These are phyloP conservation scores for Channallabes apus DNA, from an alignment of 2,797 vertebrate species.

Conservation along the genomic window DNA sequence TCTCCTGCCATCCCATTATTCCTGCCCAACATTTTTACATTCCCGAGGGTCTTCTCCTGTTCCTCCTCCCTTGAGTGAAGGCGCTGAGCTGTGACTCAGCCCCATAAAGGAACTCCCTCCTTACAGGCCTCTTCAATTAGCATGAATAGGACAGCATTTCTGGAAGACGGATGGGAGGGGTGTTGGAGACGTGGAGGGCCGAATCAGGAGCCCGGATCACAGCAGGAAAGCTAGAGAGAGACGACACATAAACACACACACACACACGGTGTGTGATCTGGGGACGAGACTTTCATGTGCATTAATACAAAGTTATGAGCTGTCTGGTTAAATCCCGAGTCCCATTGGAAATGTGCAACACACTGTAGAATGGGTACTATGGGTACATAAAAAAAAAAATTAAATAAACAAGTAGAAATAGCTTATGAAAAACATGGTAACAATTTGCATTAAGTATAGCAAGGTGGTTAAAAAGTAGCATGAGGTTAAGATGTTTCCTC, in stretches of 20 bases:
- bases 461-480: not conserved
- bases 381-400: too few species aligned
- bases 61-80: constrained; percentile 46
- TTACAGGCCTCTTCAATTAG: constrained; percentile 59
- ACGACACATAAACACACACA: constrained; percentile 14
- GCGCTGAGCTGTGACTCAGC: constrained; percentile 49
- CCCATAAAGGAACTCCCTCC: constrained; percentile 53
- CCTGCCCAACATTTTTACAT: constrained; percentile 45
- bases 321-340: not conserved
- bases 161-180: constrained; percentile 37
- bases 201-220: not conserved
- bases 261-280: not conserved
- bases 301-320: not conserved
- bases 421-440: not conserved
- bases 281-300: not conserved
- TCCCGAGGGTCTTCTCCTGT: constrained; percentile 50
- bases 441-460: not conserved
- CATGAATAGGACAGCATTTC: constrained; percentile 54
- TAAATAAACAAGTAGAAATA: not conserved
- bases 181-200: not conserved
- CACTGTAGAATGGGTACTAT: not conserved
- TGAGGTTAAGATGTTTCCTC: not conserved
- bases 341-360: not conserved
- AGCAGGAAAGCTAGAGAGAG: constrained; percentile 27
- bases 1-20: constrained; percentile 46